Evolutionary conservation across 1,140 invertebrate genomes (phyloP).

Genomic region (Achroia grisella): DNA sequence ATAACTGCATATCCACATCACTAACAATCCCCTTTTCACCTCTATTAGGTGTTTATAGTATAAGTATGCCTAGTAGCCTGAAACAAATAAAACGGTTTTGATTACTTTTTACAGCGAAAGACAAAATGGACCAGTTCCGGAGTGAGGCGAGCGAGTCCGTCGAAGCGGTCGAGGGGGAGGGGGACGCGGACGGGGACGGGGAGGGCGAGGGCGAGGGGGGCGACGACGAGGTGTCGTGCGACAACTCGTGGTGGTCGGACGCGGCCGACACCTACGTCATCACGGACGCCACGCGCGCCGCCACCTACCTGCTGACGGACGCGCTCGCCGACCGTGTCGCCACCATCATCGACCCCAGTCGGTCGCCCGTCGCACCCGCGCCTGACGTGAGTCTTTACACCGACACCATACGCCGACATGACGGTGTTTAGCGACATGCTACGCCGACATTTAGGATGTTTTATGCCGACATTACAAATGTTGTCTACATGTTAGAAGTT

Average conservation of each 20-base stretch:
- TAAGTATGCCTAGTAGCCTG: too few species aligned
- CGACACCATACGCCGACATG: not conserved
- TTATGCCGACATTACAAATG: too few species aligned
- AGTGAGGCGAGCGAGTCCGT: slow-evolving; percentile 25
- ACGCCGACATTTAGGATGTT: not conserved
- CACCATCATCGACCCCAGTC: slow-evolving; percentile 53
- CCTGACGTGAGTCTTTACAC: not conserved
- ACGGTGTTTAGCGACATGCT: not conserved
- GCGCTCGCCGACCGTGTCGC: slow-evolving; percentile 35
- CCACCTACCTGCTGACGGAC: slow-evolving; percentile 52
- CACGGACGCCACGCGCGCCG: slow-evolving; percentile 44
- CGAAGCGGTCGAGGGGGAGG: slow-evolving; percentile 21
- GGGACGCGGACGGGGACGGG: slow-evolving; percentile 11
- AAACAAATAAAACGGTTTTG: too few species aligned
- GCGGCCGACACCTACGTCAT: slow-evolving; percentile 56
- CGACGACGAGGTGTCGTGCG: slow-evolving; percentile 14
- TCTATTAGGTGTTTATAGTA: too few species aligned
- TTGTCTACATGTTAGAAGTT: too few species aligned
- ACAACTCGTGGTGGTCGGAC: slow-evolving; percentile 7
- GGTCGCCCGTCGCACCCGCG: not conserved
- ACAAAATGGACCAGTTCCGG: slow-evolving; percentile 31
- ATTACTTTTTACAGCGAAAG: slow-evolving; percentile 34
- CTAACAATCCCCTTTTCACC: too few species aligned
- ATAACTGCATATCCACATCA: too few species aligned
- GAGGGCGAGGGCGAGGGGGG: slow-evolving; percentile 16